Conservation (phyloP, 2,888 invertebrate genomes). For the Trichopria drosophilae region DNA sequence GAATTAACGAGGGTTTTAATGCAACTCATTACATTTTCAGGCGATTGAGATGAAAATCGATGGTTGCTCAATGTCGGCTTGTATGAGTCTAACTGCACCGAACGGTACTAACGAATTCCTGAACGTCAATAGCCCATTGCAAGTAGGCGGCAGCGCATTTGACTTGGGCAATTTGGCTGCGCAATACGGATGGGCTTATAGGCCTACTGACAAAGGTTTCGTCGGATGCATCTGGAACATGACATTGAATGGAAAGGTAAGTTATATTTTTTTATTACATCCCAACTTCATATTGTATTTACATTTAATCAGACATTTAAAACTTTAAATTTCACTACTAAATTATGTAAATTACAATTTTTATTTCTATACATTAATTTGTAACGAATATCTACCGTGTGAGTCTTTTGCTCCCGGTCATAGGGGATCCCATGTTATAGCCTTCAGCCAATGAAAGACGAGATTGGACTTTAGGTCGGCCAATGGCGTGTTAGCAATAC, state of each 20-base stretch:
- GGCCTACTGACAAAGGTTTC: conserved; percentile 74
- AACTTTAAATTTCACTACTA: neutral
- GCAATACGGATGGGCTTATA: conserved; percentile 70
- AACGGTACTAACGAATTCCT: conserved; percentile 74
- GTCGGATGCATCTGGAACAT: conserved; percentile 90
- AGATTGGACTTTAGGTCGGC: no score
- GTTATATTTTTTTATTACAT: conserved; percentile 33
- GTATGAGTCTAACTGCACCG: conserved; percentile 72
- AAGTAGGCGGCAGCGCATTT: conserved; percentile 77
- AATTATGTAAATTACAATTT: no score
- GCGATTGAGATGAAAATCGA: conserved; percentile 78
- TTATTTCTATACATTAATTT: neutral
- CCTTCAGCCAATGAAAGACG: no score
- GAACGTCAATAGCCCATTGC: conserved; percentile 85
- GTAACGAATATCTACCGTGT: neutral
- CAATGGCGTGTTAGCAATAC: no score
- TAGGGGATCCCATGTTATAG: no score
- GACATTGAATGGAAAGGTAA: conserved; percentile 76
- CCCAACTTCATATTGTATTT: conserved; percentile 7
- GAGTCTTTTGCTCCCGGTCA: no score
- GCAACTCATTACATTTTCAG: conserved; percentile 50
- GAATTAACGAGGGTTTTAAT: no score
- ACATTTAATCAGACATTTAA: no score
- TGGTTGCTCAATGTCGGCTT: conserved; percentile 70
- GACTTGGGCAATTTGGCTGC: conserved; percentile 67